These are phyloP conservation scores for Melinaea marsaeus DNA, from an alignment of 2,888 invertebrate species.

Conservation along the genomic window DNA sequence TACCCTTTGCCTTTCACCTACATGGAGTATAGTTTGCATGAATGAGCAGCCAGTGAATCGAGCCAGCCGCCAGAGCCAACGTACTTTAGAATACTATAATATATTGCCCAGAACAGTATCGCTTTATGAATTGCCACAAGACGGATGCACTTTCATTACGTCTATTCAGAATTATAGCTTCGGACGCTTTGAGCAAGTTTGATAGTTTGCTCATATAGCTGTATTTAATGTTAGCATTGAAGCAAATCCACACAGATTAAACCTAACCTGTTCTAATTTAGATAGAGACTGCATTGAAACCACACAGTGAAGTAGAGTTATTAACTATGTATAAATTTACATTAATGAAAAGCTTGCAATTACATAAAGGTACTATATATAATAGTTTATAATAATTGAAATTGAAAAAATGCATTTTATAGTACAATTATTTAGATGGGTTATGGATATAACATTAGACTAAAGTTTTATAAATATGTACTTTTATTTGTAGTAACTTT, in stretches of 20 bases:
- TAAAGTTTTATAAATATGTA: neutral
- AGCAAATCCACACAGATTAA: conserved; percentile 22
- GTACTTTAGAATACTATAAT: conserved; percentile 49
- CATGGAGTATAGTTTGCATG: conserved; percentile 47
- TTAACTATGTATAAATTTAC: too few species aligned
- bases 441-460: too few species aligned
- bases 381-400: too few species aligned
- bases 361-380: too few species aligned
- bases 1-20: conserved; percentile 53
- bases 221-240: conserved; percentile 20
- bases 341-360: too few species aligned
- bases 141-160: conserved; percentile 33
- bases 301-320: neutral
- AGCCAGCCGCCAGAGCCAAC: conserved; percentile 46
- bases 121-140: conserved; percentile 41
- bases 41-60: conserved; percentile 68
- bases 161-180: conserved; percentile 30
- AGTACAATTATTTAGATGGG: too few species aligned
- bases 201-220: conserved; percentile 20
- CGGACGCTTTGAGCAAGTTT: conserved; percentile 21
- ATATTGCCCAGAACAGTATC: conserved; percentile 32
- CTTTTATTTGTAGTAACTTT: too few species aligned
- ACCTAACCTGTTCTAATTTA: conserved; percentile 17
- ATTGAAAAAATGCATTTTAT: too few species aligned
- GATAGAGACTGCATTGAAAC: conserved; percentile 6